These are phyloP conservation scores for Bradypodion pumilum DNA, from an alignment of 2,797 vertebrate genomes.

Conservation along the genomic window DNA sequence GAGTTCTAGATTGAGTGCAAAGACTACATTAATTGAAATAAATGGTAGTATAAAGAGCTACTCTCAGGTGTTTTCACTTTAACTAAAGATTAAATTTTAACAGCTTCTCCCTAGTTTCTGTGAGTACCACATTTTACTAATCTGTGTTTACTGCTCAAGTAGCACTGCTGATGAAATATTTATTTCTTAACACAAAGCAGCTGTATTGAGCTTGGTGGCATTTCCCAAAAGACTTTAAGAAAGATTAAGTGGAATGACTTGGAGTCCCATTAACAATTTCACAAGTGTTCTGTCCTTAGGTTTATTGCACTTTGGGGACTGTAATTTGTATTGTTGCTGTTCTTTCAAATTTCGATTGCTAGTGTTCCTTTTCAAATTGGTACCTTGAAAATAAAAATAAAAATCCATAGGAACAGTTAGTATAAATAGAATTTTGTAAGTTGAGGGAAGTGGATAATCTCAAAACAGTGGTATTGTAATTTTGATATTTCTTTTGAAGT, in stretches of 20 bases:
- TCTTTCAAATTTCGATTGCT: not conserved
- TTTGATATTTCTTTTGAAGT: not conserved
- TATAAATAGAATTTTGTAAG: not conserved
- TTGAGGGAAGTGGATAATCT: not conserved
- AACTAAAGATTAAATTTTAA: not conserved
- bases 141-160: constrained; percentile 2
- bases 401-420: not conserved
- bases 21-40: not conserved
- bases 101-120: not conserved
- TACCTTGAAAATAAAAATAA: not conserved
- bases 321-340: not conserved
- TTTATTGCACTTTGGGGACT: not conserved
- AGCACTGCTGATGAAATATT: constrained; percentile 22
- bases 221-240: not conserved
- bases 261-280: constrained; percentile 37
- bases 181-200: constrained; percentile 8
- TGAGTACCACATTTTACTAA: constrained; percentile 3
- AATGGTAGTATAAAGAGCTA: not conserved
- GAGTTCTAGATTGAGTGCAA: not conserved
- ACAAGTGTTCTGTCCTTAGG: not conserved
- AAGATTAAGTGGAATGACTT: not conserved
- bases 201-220: not conserved
- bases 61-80: not conserved
- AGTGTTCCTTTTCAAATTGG: not conserved
- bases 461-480: not conserved